phyloP scores from a whole-genome alignment of 2,797 vertebrate species.

The Macropus fuliginosus region DNA sequence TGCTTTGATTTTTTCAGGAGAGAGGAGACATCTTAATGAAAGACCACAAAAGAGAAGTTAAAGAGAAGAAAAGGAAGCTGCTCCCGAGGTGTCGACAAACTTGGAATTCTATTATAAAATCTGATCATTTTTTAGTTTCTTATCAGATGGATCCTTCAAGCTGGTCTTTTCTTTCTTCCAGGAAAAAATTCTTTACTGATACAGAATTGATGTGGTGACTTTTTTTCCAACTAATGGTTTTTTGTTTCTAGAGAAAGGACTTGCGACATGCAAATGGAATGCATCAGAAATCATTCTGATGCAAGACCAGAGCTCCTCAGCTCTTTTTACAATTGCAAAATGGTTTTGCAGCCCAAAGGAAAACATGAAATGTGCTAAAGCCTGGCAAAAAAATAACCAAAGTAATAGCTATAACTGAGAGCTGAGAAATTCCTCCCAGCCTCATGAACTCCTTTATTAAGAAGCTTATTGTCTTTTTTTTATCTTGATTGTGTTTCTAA shows the following conservation, averaged over 20 bases:
- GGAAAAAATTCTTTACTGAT: conserved; percentile 65
- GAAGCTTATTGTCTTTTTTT: conserved; percentile 44
- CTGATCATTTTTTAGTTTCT: conserved; percentile 68
- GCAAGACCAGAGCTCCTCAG: conserved; percentile 63
- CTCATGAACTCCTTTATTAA: conserved; percentile 66
- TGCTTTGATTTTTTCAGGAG: conserved; percentile 71
- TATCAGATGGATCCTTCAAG: conserved; percentile 60
- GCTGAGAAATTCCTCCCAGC: conserved; percentile 56
- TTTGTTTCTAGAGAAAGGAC: conserved; percentile 76
- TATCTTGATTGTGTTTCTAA: conserved; percentile 54
- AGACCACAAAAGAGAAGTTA: conserved; percentile 55
- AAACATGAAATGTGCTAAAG: conserved; percentile 68
- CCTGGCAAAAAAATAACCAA: conserved; percentile 55
- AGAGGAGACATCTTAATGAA: conserved; percentile 74
- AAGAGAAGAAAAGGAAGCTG: conserved; percentile 24
- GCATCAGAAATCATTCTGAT: conserved; percentile 72
- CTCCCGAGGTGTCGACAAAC: conserved; percentile 36
- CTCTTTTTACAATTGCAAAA: conserved; percentile 69
- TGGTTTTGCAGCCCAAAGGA: conserved; percentile 68
- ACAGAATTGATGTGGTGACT: conserved; percentile 64
- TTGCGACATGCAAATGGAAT: conserved; percentile 71
- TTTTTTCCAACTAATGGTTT: conserved; percentile 65
- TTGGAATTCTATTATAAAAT: conserved; percentile 68
- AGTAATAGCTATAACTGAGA: conserved; percentile 35
- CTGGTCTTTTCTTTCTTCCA: conserved; percentile 61